Conservation (phyloP, 92 coral and sea anemone genomes). For the Diadumene lineata region DNA sequence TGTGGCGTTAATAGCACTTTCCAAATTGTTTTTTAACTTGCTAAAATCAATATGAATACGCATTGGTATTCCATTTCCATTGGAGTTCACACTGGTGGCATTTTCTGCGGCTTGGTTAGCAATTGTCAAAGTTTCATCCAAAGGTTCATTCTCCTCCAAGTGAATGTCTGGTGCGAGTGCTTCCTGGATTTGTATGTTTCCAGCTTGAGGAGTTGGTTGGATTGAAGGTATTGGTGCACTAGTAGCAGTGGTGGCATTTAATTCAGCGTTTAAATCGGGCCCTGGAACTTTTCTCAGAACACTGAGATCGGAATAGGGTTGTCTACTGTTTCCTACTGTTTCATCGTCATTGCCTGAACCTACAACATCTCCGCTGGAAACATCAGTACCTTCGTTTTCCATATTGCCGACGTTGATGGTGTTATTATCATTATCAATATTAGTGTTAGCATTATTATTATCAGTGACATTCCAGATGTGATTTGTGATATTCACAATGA, state of each 20-base stretch:
- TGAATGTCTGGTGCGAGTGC: background rate
- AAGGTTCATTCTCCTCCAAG: background rate
- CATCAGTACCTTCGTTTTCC: background rate
- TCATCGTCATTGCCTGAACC: background rate
- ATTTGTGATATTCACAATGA: background rate
- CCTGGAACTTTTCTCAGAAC: background rate
- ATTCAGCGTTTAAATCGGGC: background rate
- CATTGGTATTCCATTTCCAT: background rate
- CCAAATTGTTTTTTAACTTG: background rate
- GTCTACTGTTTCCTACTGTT: background rate
- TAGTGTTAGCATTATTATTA: background rate
- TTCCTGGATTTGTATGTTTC: background rate
- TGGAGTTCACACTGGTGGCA: background rate
- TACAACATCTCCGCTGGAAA: background rate
- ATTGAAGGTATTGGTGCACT: background rate
- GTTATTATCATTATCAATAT: background rate
- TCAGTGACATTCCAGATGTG: background rate
- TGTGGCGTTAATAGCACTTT: background rate
- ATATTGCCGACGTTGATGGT: background rate
- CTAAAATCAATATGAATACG: constrained; percentile 9
- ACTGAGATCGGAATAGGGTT: background rate
- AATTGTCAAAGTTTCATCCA: background rate
- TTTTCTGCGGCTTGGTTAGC: background rate
- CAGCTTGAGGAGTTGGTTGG: background rate
- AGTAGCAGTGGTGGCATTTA: background rate